Percentiles rank a stretch among this genome's conserved stretches.
Evolutionary conservation across 2,888 invertebrate species (phyloP).

Genomic region (Hipparchia sbordonii): DNA sequence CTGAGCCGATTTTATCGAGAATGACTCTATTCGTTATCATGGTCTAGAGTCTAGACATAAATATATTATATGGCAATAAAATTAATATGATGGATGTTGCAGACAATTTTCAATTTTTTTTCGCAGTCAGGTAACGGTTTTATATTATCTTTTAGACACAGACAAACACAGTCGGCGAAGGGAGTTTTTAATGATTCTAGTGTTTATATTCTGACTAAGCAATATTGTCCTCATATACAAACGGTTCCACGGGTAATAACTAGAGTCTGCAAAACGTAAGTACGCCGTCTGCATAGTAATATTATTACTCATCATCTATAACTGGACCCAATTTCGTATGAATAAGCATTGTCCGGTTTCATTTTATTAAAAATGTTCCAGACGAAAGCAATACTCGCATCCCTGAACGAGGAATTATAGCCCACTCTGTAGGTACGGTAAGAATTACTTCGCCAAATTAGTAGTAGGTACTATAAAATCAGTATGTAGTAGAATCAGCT

Average conservation of each 20-base stretch:
- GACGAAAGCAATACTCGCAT: slow-evolving; percentile 25
- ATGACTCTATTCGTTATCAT: too few relatives aligned
- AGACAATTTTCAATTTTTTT: too few relatives aligned
- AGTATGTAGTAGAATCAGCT: too few relatives aligned
- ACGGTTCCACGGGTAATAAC: slow-evolving; percentile 21
- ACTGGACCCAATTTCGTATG: slow-evolving; percentile 9
- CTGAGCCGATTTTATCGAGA: too few relatives aligned
- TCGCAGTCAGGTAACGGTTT: too few relatives aligned
- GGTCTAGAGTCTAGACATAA: too few relatives aligned
- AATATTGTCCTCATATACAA: background rate
- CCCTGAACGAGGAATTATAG: slow-evolving; percentile 10
- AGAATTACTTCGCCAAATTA: slow-evolving; percentile 7
- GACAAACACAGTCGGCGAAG: too few relatives aligned
- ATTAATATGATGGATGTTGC: too few relatives aligned
- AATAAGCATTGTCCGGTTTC: slow-evolving; percentile 15
- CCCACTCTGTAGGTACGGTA: background rate
- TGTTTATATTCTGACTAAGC: background rate
- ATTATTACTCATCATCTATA: slow-evolving; percentile 12
- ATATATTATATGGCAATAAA: too few relatives aligned
- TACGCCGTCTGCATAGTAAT: slow-evolving; percentile 8
- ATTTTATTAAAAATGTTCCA: slow-evolving; percentile 27
- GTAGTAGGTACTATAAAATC: background rate
- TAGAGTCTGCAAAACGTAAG: background rate
- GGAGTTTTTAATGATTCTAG: background rate
- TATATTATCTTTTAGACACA: too few relatives aligned